phyloP scores from a whole-genome alignment of 2,113 vertebrate species.

The Centropus bengalensis region DNA sequence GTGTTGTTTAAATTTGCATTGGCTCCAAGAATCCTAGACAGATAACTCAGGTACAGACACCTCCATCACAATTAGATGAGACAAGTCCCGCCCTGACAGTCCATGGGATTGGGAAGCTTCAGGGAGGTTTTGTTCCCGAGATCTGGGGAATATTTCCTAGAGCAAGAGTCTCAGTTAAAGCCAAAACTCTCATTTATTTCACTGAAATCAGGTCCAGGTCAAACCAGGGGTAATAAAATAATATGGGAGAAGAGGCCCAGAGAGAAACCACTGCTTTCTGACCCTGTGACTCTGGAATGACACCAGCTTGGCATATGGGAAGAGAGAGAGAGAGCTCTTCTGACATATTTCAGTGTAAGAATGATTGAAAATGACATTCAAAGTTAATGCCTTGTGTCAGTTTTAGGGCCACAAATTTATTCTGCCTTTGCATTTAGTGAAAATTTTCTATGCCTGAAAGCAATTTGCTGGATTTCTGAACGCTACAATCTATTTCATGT shows the following conservation, averaged over 20 bases:
- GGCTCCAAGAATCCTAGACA: conserved; percentile 61
- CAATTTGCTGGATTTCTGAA: not conserved
- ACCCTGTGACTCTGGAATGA: not conserved
- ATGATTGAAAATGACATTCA: not conserved
- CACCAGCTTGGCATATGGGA: not conserved
- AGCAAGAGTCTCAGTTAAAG: not conserved
- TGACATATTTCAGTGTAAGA: not conserved
- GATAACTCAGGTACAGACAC: conserved; percentile 33
- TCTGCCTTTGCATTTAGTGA: not conserved
- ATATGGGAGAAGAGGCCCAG: not conserved
- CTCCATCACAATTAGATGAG: conserved; percentile 14
- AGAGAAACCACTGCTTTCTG: not conserved
- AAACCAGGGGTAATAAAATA: not conserved
- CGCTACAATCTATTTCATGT: not conserved
- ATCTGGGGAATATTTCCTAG: not conserved
- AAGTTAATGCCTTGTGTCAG: not conserved
- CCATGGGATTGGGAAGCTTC: not conserved
- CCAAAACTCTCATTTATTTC: not conserved
- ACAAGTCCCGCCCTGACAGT: conserved; percentile 1
- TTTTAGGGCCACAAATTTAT: not conserved
- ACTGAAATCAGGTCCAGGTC: not conserved
- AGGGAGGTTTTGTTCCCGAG: not conserved
- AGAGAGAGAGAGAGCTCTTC: not conserved
- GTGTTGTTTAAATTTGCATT: conserved; percentile 36
- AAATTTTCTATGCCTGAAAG: not conserved